Evolutionary conservation across 2,797 vertebrate species (phyloP), one percentile per base, ranked within the genome.

Genomic region (Agapornis canus): DNA sequence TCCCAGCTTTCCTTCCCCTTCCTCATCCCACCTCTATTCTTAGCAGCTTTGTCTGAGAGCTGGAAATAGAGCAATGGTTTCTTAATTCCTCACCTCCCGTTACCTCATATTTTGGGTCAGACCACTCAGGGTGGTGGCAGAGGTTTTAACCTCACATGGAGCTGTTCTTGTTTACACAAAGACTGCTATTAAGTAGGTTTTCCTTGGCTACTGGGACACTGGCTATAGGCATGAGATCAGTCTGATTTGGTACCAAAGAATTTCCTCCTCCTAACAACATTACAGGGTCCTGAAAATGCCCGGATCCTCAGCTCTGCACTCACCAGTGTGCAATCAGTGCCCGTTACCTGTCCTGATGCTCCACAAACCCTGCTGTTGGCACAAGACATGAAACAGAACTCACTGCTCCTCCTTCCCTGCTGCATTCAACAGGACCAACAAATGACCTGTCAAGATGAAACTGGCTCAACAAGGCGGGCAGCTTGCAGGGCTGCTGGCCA

Each of bases 1-100:
- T 90, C 94, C 96, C 83, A 56, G 35, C 63, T 93, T 70, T 56
- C 86, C 95, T 95, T 96, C 95, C 95, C 19, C 49, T 96, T 95
- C 90, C 93, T 94, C 88, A 75, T 45, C 54, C 92, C 82, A 93
- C 9, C 7, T 72, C 94, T 95, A 95, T 96, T 96, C 93, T 95
- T 95, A 96, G 96, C 59, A 82, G 59, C 73, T 95, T 95, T 94
- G 87, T 91, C 80, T 88, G 84, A 83, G 54, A 61, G 54, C 61
- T 88, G 79, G 82, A 63, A 94, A 91, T 37, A 86, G 49, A 88
- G n/a, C 16, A 19, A 19, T 2, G 26, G 29, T 91, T 94, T 88
- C 84, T 63, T 31, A 86, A 81, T 90, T 86, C 59, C 65, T 91
- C 80, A 65, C 57, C 91, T 95, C 87, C 82, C 83, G 3, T 86